A percentile compares a stretch with the other conserved stretches of the same genome.
These are phyloP conservation scores for Drosophila tropicalis DNA, from an alignment of 1,140 invertebrate species.

Conservation along the genomic window DNA sequence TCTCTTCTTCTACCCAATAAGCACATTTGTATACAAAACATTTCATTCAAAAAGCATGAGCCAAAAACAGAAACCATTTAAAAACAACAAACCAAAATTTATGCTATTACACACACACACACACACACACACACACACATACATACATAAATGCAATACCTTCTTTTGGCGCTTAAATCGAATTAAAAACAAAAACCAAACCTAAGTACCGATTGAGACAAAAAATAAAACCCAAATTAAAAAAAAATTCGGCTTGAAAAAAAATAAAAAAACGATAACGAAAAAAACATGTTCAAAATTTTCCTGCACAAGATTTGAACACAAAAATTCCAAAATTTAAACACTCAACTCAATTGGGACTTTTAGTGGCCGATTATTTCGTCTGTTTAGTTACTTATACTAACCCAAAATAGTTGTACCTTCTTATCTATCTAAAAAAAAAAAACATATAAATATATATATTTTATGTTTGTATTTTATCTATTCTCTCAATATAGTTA, in stretches of 20 bases:
- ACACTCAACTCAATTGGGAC: not conserved
- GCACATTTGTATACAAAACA: not conserved
- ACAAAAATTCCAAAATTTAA: not conserved
- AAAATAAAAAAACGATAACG: too few relatives aligned
- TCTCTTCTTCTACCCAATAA: too few relatives aligned
- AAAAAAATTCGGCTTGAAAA: too few relatives aligned
- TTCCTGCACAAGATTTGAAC: conserved; percentile 40
- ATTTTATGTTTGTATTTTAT: conserved; percentile 4
- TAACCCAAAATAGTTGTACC: conserved; percentile 8
- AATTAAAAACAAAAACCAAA: conserved; percentile 29
- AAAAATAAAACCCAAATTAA: conserved; percentile 25
- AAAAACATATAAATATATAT: not conserved
- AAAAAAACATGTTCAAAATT: too few relatives aligned
- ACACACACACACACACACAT: conserved; percentile 10
- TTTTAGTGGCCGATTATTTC: not conserved
- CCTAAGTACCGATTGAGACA: conserved; percentile 3
- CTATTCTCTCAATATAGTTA: conserved; percentile 4
- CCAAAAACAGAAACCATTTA: conserved; percentile 10
- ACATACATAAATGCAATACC: conserved; percentile 16
- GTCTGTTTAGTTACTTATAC: conserved; percentile 7
- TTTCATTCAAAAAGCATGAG: conserved; percentile 25
- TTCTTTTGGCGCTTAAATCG: conserved; percentile 54
- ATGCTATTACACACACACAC: not conserved
- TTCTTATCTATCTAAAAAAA: not conserved
- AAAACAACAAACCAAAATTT: conserved; percentile 9